Conservation (phyloP, 2,113 vertebrate genomes). For the Pygoscelis antarcticus region DNA sequence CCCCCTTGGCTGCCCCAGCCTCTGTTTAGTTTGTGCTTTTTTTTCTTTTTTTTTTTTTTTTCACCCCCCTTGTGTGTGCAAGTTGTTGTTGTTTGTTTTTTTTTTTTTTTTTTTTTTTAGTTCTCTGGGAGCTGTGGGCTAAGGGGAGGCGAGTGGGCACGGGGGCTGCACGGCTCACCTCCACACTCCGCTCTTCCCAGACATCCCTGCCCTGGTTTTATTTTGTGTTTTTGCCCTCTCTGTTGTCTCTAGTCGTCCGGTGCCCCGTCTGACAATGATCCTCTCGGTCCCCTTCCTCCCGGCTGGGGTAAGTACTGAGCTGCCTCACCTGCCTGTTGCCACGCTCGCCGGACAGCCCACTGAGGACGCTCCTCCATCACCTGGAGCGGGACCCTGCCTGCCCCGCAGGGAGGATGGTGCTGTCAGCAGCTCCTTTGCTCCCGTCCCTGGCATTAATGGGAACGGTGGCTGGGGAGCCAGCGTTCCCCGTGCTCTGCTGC, state of each 20-base stretch:
- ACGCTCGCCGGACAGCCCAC: background rate
- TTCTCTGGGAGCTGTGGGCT: background rate
- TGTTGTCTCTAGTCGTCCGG: slow-evolving; percentile 85
- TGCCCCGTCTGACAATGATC: slow-evolving; percentile 89
- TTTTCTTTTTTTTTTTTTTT: background rate
- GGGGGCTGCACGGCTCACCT: background rate
- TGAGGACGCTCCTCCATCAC: background rate
- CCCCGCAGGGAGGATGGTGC: background rate
- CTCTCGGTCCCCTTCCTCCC: slow-evolving; percentile 89
- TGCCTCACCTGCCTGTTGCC: background rate
- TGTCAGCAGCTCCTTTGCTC: background rate
- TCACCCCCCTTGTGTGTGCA: background rate
- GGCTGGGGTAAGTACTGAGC: slow-evolving; percentile 94
- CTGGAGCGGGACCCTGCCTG: background rate
- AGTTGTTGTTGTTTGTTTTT: background rate
- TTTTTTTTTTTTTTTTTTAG: background rate
- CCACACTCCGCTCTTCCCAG: background rate
- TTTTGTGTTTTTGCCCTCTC: slow-evolving; percentile 69
- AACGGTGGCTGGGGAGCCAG: background rate
- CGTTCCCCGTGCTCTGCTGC: background rate
- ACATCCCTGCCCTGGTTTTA: background rate
- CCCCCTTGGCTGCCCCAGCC: background rate
- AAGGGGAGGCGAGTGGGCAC: background rate
- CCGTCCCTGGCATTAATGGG: fast-evolving
- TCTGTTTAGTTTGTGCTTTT: background rate